phyloP scores from a whole-genome alignment of 2,888 invertebrate genomes.

The Leuctra nigra region DNA sequence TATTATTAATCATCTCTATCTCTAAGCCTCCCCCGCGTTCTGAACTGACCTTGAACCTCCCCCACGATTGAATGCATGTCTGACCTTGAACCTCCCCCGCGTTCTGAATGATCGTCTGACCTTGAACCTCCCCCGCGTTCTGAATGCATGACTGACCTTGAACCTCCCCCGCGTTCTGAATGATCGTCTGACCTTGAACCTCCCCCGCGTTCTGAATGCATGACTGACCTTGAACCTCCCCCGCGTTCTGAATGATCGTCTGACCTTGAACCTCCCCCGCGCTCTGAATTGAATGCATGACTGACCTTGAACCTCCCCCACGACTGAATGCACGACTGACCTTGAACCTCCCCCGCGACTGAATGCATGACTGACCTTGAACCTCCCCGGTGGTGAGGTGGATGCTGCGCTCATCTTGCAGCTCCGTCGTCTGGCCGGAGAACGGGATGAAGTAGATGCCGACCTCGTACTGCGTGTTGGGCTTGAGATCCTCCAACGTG shows the following conservation, averaged over 20 bases:
- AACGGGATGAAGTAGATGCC: conserved; percentile 80
- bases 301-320: too few relatives aligned
- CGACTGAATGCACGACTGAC: conserved; percentile 39
- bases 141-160: conserved; percentile 60
- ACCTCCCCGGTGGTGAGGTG: conserved; percentile 65
- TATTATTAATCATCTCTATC: too few relatives aligned
- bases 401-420: conserved; percentile 62
- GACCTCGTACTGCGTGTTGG: conserved; percentile 74
- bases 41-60: too few relatives aligned
- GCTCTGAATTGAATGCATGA: background rate
- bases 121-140: conserved; percentile 62
- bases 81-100: too few relatives aligned
- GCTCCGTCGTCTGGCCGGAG: conserved; percentile 67
- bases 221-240: too few relatives aligned
- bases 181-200: conserved; percentile 60
- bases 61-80: background rate
- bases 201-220: too few relatives aligned
- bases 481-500: conserved; percentile 67
- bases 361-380: conserved; percentile 60
- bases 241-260: too few relatives aligned
- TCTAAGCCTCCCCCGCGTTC: too few relatives aligned
- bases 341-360: conserved; percentile 61
- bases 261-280: too few relatives aligned
- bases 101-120: conserved; percentile 39
- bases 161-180: conserved; percentile 63